phyloP scores from a whole-genome alignment of 2,797 vertebrate species.

The Rhincodon typus region DNA sequence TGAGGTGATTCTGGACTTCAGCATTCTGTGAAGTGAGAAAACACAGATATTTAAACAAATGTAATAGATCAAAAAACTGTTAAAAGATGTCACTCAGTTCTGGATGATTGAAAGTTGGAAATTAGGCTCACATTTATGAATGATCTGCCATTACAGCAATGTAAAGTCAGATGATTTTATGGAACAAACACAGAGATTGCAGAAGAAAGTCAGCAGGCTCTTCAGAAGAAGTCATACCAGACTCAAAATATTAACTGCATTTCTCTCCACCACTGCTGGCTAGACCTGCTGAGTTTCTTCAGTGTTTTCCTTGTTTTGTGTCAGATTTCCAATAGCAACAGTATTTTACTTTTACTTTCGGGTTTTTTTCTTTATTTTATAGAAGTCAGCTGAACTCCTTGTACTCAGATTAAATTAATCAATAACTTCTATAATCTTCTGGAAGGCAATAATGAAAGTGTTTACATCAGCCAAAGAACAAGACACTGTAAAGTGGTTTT shows the following conservation, averaged over 20 bases:
- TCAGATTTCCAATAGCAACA: too few species aligned
- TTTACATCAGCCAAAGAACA: not conserved
- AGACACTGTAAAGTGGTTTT: not conserved
- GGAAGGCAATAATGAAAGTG: not conserved
- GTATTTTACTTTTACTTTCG: too few species aligned
- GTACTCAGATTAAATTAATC: not conserved
- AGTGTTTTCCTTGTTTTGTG: too few species aligned
- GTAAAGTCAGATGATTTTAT: not conserved
- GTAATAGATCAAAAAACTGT: fast-evolving
- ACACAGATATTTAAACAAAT: fast-evolving
- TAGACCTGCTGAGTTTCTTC: too few species aligned
- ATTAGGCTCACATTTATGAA: conserved; percentile 16
- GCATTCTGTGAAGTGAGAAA: not conserved
- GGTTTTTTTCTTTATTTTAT: not conserved
- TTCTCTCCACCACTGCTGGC: too few species aligned
- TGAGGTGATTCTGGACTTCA: conserved; percentile 40
- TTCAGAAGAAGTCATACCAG: too few species aligned
- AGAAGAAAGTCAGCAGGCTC: too few species aligned
- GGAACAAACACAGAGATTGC: too few species aligned
- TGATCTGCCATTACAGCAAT: not conserved
- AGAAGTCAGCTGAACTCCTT: too few species aligned
- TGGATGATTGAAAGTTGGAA: fast-evolving
- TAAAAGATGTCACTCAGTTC: fast-evolving
- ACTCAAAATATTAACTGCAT: too few species aligned
- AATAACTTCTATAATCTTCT: not conserved